Conservation (phyloP, 2,888 invertebrate species). For the Diaprepes abbreviatus region DNA sequence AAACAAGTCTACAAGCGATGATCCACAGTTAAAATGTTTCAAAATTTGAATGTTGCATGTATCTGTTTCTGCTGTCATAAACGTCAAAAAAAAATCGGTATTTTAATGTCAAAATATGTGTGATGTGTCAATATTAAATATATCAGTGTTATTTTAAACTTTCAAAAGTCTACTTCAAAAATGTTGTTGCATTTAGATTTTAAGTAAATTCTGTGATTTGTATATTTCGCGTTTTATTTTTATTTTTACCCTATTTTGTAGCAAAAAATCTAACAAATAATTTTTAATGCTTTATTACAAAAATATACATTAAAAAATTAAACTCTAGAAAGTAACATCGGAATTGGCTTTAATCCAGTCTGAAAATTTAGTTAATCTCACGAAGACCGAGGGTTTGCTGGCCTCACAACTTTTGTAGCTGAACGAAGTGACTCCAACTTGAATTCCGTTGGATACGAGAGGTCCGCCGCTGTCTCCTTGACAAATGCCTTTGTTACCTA, state of each 20-base stretch:
- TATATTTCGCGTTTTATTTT: not conserved
- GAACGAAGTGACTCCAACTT: slow-evolving; percentile 53
- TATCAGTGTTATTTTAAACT: slow-evolving; percentile 7
- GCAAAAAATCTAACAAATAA: too few species aligned
- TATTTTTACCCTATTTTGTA: not conserved
- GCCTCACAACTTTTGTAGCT: slow-evolving; percentile 46
- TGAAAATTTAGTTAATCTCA: slow-evolving; percentile 46
- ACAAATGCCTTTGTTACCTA: slow-evolving; percentile 44
- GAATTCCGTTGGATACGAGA: slow-evolving; percentile 47
- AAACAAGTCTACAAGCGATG: too few species aligned
- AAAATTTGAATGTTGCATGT: too few species aligned
- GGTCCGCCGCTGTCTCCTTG: slow-evolving; percentile 53
- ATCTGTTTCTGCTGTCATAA: not conserved
- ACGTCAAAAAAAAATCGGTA: not conserved
- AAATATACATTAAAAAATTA: too few species aligned
- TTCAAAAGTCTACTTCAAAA: slow-evolving; percentile 1
- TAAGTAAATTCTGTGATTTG: slow-evolving; percentile 21
- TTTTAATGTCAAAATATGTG: slow-evolving; percentile 10
- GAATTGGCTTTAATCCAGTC: slow-evolving; percentile 52
- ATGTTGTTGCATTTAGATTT: slow-evolving; percentile 23
- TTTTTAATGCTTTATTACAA: too few species aligned
- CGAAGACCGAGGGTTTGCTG: slow-evolving; percentile 52
- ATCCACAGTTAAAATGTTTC: too few species aligned
- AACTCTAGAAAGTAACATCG: slow-evolving; percentile 21
- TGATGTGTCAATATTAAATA: not conserved